Conservation (phyloP, 2,888 invertebrate genomes). For the Marronus borbonicus region DNA sequence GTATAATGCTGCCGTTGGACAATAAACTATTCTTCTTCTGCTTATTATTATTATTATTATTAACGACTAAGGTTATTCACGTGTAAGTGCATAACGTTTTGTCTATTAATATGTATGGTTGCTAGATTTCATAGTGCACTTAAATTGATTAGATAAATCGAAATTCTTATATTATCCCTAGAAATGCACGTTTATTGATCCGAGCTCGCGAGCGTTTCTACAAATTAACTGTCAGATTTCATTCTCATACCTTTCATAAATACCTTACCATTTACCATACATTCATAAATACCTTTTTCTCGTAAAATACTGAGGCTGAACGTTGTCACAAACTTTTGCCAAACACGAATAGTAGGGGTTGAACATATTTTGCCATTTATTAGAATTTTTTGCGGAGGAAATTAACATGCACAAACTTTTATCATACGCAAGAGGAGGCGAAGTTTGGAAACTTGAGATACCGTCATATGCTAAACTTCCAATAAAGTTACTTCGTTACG, state of each 20-base stretch:
- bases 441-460: background rate
- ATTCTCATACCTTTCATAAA: too few relatives aligned
- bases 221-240: slow-evolving; percentile 1
- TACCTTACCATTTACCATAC: too few relatives aligned
- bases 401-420: slow-evolving; percentile 7
- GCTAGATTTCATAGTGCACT: too few relatives aligned
- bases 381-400: slow-evolving; percentile 9
- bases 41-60: too few relatives aligned
- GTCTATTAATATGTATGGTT: too few relatives aligned
- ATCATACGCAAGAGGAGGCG: background rate
- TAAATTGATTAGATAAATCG: too few relatives aligned
- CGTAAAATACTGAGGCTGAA: slow-evolving; percentile 52
- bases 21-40: too few relatives aligned
- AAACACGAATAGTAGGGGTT: background rate
- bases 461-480: background rate
- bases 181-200: background rate
- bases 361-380: slow-evolving; percentile 9
- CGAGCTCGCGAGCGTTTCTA: background rate
- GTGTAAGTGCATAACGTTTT: too few relatives aligned
- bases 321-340: background rate
- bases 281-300: slow-evolving; percentile 22
- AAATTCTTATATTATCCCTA: background rate
- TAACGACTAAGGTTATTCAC: too few relatives aligned
- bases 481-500: slow-evolving; percentile 9
- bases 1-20: too few relatives aligned